These are phyloP conservation scores for Neoseiulus cucumeris DNA, from an alignment of 1,140 invertebrate genomes.

Conservation along the genomic window DNA sequence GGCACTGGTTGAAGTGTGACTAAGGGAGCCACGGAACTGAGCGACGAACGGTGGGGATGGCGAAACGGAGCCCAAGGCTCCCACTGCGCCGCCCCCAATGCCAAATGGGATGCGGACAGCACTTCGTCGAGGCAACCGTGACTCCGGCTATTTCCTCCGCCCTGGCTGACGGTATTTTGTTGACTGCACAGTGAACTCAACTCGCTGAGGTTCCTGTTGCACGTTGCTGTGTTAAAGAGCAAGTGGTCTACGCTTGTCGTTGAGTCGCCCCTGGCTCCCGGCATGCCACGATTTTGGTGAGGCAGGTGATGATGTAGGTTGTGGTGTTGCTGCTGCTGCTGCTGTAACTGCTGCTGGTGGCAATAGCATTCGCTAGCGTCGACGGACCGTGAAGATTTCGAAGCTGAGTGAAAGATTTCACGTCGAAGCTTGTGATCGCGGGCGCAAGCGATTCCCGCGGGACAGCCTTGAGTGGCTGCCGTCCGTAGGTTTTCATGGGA, in stretches of 20 bases:
- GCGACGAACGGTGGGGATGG: not conserved
- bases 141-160: not conserved
- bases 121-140: no score
- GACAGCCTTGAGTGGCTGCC: no score
- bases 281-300: not conserved
- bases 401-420: not conserved
- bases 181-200: not conserved
- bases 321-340: no score
- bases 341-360: no score
- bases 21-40: not conserved
- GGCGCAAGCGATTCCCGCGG: no score
- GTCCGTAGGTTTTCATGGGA: not conserved
- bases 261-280: conserved; percentile 7
- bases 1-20: not conserved
- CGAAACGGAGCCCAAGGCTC: not conserved
- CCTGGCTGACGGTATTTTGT: not conserved
- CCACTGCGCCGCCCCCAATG: not conserved
- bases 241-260: conserved; percentile 8
- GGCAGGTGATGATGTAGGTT: no score
- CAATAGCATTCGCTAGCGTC: not conserved
- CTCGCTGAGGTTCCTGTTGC: conserved; percentile 7
- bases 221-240: conserved; percentile 11
- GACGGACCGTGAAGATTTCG: not conserved
- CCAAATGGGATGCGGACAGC: not conserved
- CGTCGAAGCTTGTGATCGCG: not conserved